Percentiles rank a stretch among this genome's conserved stretches.
Evolutionary conservation across 2,888 invertebrate species (phyloP).

Genomic region (Desoria tigrina): DNA sequence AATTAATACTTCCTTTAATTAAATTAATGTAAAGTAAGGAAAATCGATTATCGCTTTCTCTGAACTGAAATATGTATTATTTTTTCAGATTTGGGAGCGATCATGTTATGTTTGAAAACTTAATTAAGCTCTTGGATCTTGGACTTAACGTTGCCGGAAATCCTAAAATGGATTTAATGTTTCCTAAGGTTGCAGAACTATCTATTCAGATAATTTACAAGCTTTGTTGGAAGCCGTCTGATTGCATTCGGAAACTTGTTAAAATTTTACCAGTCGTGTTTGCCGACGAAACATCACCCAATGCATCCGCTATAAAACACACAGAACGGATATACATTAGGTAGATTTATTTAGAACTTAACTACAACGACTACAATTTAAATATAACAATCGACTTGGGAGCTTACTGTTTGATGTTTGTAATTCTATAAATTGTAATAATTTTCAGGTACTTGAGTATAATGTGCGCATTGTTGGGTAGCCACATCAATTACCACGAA

Average conservation of each 20-base stretch:
- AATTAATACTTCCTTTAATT: no score
- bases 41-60: neutral
- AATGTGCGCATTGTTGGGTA: conserved; percentile 42
- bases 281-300: conserved; percentile 15
- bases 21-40: no score
- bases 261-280: conserved; percentile 32
- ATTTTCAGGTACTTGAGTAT: conserved; percentile 45
- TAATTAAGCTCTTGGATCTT: conserved; percentile 34
- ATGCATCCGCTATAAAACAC: neutral
- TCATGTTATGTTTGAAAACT: conserved; percentile 38
- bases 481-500: conserved; percentile 48
- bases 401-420: conserved; percentile 20
- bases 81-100: conserved; percentile 26
- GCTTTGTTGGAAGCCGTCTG: conserved; percentile 43
- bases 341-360: neutral
- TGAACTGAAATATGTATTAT: neutral
- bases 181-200: conserved; percentile 41
- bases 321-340: conserved; percentile 12
- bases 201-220: conserved; percentile 44
- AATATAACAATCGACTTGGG: neutral
- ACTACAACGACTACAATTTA: neutral
- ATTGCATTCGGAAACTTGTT: conserved; percentile 32
- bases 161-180: conserved; percentile 27
- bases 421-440: no score
- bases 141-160: conserved; percentile 40